Evolutionary conservation across 1,140 invertebrate species (phyloP), one percentile per base, ranked within the genome.

Genomic region (Cyphomyrmex costatus): DNA sequence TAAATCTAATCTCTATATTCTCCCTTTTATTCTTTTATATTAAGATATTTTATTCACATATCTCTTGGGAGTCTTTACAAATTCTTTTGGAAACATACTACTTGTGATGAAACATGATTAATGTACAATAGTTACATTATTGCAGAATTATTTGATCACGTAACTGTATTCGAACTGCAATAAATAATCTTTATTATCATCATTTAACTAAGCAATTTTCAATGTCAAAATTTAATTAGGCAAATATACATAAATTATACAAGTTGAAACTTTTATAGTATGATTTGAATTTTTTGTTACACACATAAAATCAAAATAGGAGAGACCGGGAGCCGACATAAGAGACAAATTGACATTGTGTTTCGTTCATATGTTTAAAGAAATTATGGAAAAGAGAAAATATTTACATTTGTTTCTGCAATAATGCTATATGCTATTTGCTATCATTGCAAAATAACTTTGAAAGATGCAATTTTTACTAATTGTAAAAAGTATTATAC

Each of bases 21-120:
- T 24, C 10, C 16, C 19, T 12, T 80, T 36, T 56, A n/a, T 56
- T 8, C n/a, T 19, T 27, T 27, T 19, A 3, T 10, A 19, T 66
- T 8, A 33, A 24, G 16, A 58, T 82, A 42, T 36, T 3, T 56
- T 70, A 24, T 24, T 27, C 8, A 46, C 4, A 0, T 21, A 30
- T 42, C 21, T n/a, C n/a, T n/a, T n/a, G n/a, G n/a, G n/a, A n/a
- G n/a, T n/a, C n/a, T n/a, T n/a, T n/a, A n/a, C 14, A 56, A 21
- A 36, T n/a, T 42, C 33, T 56, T 70, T 6, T 6, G 33, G 33
- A 16, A 30, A 33, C 16, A 33, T 65, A 3, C 12, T 56, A 8
- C 19, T 82, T 71, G 51, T 42, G 42, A 77, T 77, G 36, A 51
- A 84, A 76, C 12, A 53, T 51, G 3, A 84, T 74, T 74, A 51